Percentiles rank a stretch among this genome's conserved stretches.
Evolutionary conservation across 1,140 invertebrate genomes (phyloP).

Genomic region (Zaprionus nigranus): DNA sequence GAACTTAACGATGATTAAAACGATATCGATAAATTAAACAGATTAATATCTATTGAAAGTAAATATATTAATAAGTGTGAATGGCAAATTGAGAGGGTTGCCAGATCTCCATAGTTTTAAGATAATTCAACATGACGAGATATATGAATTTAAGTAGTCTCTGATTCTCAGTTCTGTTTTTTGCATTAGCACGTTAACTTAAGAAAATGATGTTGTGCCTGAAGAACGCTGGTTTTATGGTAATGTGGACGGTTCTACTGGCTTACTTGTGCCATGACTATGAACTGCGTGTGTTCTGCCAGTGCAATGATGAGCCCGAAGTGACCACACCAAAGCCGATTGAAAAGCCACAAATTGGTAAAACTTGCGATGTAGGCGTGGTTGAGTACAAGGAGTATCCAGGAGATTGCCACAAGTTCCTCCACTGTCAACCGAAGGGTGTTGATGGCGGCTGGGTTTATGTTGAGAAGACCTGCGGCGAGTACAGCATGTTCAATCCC

Average conservation of each 20-base stretch:
- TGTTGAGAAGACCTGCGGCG: conserved; percentile 87
- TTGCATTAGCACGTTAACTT: neutral
- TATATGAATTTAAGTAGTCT: neutral
- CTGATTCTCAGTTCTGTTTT: neutral
- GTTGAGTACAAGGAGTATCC: conserved; percentile 84
- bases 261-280: conserved; percentile 87
- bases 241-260: neutral
- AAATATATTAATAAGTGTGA: too few relatives aligned
- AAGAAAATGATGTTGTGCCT: neutral
- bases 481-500: conserved; percentile 87
- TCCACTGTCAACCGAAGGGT: conserved; percentile 85
- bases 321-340: conserved; percentile 38
- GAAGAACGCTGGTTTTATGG: neutral
- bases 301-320: conserved; percentile 85
- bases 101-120: too few relatives aligned
- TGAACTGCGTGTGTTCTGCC: conserved; percentile 90
- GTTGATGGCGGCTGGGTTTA: conserved; percentile 68
- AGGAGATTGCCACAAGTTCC: conserved; percentile 87
- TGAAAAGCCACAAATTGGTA: conserved; percentile 60
- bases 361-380: conserved; percentile 58
- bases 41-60: too few relatives aligned
- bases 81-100: too few relatives aligned
- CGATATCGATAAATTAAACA: too few relatives aligned
- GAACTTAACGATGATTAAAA: too few relatives aligned
- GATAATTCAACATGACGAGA: too few relatives aligned